A percentile compares a stretch with the other conserved stretches of the same genome.
These are phyloP conservation scores for Platycercus adscitus DNA, from an alignment of 2,113 vertebrate species.

Conservation along the genomic window DNA sequence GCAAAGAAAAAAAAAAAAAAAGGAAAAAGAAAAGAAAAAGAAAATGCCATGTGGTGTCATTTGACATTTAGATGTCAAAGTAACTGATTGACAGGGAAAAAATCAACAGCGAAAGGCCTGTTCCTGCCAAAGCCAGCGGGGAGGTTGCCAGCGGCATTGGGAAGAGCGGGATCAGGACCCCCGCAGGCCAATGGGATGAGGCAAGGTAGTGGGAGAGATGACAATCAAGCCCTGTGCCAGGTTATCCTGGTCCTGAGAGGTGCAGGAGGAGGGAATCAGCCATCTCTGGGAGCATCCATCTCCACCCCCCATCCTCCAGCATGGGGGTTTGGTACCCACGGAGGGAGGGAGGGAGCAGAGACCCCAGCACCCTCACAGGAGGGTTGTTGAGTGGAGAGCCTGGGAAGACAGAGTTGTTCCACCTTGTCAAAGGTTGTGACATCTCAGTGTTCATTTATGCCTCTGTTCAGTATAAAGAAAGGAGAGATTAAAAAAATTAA, in stretches of 20 bases:
- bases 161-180: conserved; percentile 13
- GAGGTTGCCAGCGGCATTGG: conserved; percentile 4
- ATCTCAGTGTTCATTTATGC: rapidly evolving
- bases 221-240: neutral
- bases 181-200: neutral
- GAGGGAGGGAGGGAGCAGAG: neutral
- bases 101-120: conserved; percentile 54
- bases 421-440: neutral
- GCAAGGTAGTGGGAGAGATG: neutral
- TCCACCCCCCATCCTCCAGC: neutral
- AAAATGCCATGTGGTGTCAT: conserved; percentile 61
- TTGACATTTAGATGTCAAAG: conserved; percentile 70
- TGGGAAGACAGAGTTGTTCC: neutral
- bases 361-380: rapidly evolving
- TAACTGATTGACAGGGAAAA: conserved; percentile 63
- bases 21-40: neutral
- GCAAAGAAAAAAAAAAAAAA: neutral
- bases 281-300: neutral
- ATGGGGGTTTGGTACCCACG: rapidly evolving
- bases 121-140: conserved; percentile 30
- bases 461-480: neutral
- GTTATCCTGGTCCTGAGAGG: neutral
- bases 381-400: neutral
- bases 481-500: neutral
- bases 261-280: neutral